Percentiles rank a stretch among this genome's conserved stretches.
phyloP scores from a whole-genome alignment of 2,113 vertebrate species.

The Heterotilapia buettikoferi region DNA sequence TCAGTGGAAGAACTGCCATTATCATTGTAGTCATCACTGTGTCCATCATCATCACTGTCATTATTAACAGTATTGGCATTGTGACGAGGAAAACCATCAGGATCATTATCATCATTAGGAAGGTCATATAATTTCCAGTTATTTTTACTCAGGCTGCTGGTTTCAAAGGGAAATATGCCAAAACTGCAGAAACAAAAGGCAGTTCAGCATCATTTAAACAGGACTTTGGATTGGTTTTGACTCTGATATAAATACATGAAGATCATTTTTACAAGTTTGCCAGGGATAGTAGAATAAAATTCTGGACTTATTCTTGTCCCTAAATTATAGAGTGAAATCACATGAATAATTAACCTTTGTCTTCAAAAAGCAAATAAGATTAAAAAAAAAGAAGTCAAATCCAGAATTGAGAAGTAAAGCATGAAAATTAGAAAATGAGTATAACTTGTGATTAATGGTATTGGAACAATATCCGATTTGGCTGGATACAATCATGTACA shows the following conservation, averaged over 20 bases:
- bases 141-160: background rate
- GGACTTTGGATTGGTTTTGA: background rate
- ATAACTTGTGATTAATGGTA: background rate
- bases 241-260: background rate
- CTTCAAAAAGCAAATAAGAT: background rate
- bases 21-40: slow-evolving; percentile 9
- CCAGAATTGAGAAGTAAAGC: too few relatives aligned
- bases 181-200: background rate
- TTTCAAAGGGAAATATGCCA: background rate
- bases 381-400: background rate
- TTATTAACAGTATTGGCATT: slow-evolving; percentile 50
- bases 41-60: slow-evolving; percentile 48
- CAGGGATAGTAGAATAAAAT: background rate
- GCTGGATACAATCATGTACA: background rate
- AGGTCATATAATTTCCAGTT: background rate
- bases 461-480: background rate
- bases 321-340: background rate
- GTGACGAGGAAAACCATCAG: slow-evolving; percentile 39
- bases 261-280: background rate
- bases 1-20: slow-evolving; percentile 13
- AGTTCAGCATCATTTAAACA: background rate
- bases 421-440: background rate
- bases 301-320: background rate
- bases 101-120: slow-evolving; percentile 31
- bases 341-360: background rate